Evolutionary conservation across 2,888 invertebrate genomes (phyloP).

Genomic region (Phortica magna): DNA sequence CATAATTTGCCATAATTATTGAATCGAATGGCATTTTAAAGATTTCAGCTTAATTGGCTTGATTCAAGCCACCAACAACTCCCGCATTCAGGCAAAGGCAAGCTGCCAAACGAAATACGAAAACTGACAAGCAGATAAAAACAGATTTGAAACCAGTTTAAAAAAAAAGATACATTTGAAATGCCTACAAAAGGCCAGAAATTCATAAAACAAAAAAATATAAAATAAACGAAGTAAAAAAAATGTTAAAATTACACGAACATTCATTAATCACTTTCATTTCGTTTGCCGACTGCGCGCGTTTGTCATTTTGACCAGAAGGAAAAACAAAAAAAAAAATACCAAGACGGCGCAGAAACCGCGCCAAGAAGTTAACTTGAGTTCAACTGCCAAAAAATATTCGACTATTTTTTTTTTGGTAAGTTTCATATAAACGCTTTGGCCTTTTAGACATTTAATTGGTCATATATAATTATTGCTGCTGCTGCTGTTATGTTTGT

Average conservation of each 20-base stretch:
- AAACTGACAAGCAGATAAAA: conserved; percentile 14
- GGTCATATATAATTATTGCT: conserved; percentile 25
- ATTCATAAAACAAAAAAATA: conserved; percentile 19
- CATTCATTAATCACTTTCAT: conserved; percentile 31
- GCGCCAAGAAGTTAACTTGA: not conserved
- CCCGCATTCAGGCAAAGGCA: not conserved
- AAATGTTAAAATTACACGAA: conserved; percentile 31
- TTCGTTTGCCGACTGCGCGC: conserved; percentile 20
- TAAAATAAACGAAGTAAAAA: conserved; percentile 7
- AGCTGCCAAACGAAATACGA: not conserved
- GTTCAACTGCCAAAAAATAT: not conserved
- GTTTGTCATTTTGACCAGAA: conserved; percentile 27
- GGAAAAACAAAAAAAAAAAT: conserved; percentile 1
- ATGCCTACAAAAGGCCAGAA: conserved; percentile 29
- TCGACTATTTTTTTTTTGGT: not conserved
- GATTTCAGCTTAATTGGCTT: conserved; percentile 22
- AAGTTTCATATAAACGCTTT: conserved; percentile 3
- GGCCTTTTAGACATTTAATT: conserved; percentile 30
- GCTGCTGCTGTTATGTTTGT: too few species aligned
- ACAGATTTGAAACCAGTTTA: conserved; percentile 22
- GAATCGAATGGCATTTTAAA: conserved; percentile 12
- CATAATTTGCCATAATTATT: conserved; percentile 25
- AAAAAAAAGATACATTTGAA: conserved; percentile 47
- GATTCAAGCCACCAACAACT: not conserved
- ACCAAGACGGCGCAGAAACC: conserved; percentile 3